Evolutionary conservation across 2,113 vertebrate species (phyloP).

Genomic region (Callorhinus ursinus): DNA sequence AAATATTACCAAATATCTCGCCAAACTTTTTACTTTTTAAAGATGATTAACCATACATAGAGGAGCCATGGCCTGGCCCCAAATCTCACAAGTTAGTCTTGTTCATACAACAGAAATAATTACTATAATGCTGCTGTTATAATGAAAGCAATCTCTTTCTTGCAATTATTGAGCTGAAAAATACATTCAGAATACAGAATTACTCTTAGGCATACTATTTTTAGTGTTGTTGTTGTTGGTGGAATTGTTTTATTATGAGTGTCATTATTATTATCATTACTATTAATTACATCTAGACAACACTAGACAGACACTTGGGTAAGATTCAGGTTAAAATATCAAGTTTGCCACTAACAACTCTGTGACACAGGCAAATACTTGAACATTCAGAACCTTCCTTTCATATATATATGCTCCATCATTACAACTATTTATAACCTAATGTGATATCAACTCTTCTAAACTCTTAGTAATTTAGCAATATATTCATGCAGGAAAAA

Average conservation of each 20-base stretch:
- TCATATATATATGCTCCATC: not conserved
- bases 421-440: not conserved
- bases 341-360: not conserved
- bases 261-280: not conserved
- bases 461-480: not conserved
- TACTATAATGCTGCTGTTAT: not conserved
- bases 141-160: not conserved
- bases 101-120: not conserved
- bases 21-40: not conserved
- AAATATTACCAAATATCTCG: not conserved
- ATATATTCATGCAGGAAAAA: not conserved
- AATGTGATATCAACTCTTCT: not conserved
- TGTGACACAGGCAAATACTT: not conserved
- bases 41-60: not conserved
- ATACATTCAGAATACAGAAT: not conserved
- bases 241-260: not conserved
- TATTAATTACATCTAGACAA: not conserved
- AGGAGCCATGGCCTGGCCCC: not conserved
- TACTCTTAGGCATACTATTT: not conserved
- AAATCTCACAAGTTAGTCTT: not conserved
- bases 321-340: not conserved
- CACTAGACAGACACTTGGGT: not conserved
- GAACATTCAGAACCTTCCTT: not conserved
- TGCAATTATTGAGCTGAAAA: not conserved
- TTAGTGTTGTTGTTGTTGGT: not conserved